Conservation (phyloP, 2,113 vertebrate species). For the Vulpes vulpes region DNA sequence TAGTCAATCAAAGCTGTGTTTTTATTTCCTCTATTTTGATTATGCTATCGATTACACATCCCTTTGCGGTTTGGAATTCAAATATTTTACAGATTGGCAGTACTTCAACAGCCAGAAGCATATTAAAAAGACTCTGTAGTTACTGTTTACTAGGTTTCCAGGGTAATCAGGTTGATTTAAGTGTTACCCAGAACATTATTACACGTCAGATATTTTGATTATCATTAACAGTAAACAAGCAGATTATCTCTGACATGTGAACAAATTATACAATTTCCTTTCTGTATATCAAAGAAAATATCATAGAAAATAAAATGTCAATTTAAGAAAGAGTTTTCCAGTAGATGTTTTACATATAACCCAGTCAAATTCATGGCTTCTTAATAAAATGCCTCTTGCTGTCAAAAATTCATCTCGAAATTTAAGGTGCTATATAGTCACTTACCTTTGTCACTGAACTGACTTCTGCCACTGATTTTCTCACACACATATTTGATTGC, state of each 20-base stretch:
- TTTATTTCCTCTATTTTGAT: slow-evolving; percentile 79
- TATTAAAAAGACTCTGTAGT: slow-evolving; percentile 62
- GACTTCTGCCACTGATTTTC: slow-evolving; percentile 62
- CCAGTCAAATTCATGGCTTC: slow-evolving; percentile 80
- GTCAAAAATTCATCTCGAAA: slow-evolving; percentile 72
- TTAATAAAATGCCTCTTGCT: slow-evolving; percentile 59
- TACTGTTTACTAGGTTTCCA: slow-evolving; percentile 76
- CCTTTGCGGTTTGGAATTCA: slow-evolving; percentile 77
- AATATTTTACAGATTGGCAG: slow-evolving; percentile 82
- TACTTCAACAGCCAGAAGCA: slow-evolving; percentile 78
- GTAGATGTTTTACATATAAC: slow-evolving; percentile 75
- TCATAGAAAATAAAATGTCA: slow-evolving; percentile 71
- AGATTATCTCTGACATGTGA: slow-evolving; percentile 80
- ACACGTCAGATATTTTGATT: slow-evolving; percentile 81
- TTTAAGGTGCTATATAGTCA: background rate
- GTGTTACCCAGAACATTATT: slow-evolving; percentile 82
- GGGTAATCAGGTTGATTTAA: slow-evolving; percentile 84
- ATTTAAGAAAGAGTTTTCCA: slow-evolving; percentile 80
- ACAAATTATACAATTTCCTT: slow-evolving; percentile 79
- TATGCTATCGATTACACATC: slow-evolving; percentile 74
- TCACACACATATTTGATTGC: slow-evolving; percentile 42
- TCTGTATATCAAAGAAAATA: slow-evolving; percentile 51
- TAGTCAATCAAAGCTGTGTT: slow-evolving; percentile 71
- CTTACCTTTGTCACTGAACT: slow-evolving; percentile 48
- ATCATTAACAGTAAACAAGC: slow-evolving; percentile 84